Conservation (phyloP, 2,113 vertebrate species). For the Sphaerodactylus townsendi region DNA sequence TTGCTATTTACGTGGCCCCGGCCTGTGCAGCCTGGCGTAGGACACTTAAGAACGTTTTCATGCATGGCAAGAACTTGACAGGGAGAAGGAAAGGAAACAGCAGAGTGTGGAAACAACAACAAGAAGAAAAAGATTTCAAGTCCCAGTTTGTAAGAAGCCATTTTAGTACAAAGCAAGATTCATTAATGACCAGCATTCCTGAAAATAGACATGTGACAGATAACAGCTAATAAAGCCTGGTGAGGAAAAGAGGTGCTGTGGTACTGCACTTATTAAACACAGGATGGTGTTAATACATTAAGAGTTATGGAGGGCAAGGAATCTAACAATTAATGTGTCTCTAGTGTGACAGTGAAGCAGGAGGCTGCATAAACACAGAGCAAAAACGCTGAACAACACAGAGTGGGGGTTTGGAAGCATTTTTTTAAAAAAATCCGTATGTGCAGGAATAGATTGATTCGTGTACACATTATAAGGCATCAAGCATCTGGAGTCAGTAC, state of each 20-base stretch:
- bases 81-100: constrained; percentile 88
- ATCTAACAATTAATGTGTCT: constrained; percentile 39
- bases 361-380: constrained; percentile 37
- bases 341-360: constrained; percentile 41
- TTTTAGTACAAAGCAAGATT: constrained; percentile 67
- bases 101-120: constrained; percentile 78
- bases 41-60: constrained; percentile 99
- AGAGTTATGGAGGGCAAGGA: constrained; percentile 47
- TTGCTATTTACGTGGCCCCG: constrained; percentile 99
- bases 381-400: constrained; percentile 41
- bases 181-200: constrained; percentile 68
- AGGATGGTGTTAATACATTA: constrained; percentile 44
- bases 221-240: constrained; percentile 67
- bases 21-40: constrained; percentile 99
- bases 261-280: constrained; percentile 45
- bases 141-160: constrained; percentile 70
- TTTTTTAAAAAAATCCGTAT: constrained; percentile 32
- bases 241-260: constrained; percentile 36
- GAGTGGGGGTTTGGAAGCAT: constrained; percentile 22
- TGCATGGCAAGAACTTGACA: constrained; percentile 99
- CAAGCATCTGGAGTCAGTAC: constrained; percentile 55
- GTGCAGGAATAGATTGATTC: constrained; percentile 43
- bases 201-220: constrained; percentile 67
- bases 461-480: constrained; percentile 42
- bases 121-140: constrained; percentile 73